Evolutionary conservation across 2,888 invertebrate genomes (phyloP).

Genomic region (Conistra vaccinii): DNA sequence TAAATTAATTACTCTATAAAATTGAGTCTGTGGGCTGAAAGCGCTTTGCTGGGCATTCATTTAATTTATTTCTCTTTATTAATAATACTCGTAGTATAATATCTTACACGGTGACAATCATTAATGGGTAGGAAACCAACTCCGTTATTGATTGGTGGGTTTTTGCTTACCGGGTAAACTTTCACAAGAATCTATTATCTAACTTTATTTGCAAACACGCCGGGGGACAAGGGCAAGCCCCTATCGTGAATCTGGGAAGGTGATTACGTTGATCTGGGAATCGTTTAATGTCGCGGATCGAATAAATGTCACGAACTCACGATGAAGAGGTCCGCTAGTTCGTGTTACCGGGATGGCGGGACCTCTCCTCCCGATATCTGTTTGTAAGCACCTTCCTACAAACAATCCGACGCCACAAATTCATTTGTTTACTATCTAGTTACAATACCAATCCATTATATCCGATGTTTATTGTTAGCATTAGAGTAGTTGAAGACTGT

Average conservation of each 20-base stretch:
- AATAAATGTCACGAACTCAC: not conserved
- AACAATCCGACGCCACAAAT: constrained; percentile 23
- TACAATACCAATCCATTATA: constrained; percentile 47
- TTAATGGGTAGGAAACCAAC: not conserved
- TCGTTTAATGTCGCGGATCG: constrained; percentile 1
- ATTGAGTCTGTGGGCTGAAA: not conserved
- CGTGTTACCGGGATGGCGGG: not conserved
- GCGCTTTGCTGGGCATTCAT: not conserved
- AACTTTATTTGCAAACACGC: constrained; percentile 26
- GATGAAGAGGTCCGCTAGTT: not conserved
- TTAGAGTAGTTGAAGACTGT: constrained; percentile 33
- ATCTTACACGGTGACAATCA: not conserved
- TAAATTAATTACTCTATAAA: not conserved
- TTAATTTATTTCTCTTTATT: not conserved
- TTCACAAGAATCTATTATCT: constrained; percentile 10
- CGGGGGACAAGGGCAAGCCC: not conserved
- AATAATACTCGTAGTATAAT: too few species aligned
- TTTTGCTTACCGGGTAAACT: constrained; percentile 17
- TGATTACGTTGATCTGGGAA: constrained; percentile 6
- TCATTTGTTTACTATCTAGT: constrained; percentile 55
- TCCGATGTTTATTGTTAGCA: constrained; percentile 37
- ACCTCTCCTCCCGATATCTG: constrained; percentile 5
- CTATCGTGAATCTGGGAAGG: not conserved
- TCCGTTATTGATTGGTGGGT: constrained; percentile 24
- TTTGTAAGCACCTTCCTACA: constrained; percentile 14